phyloP scores from a whole-genome alignment of 1,140 invertebrate genomes.

The Papilio polyxenes region DNA sequence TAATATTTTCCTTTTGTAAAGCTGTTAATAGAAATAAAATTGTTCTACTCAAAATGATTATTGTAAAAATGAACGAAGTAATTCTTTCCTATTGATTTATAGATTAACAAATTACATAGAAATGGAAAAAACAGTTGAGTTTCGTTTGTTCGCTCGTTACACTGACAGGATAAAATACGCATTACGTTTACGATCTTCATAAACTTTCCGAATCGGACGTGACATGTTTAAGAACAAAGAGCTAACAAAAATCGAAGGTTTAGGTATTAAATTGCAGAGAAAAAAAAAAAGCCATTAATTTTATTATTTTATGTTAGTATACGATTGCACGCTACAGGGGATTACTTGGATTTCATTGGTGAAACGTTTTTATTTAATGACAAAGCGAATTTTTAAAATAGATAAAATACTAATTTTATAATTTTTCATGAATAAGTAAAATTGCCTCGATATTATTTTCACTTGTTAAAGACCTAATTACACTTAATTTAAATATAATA shows the following conservation, averaged over 20 bases:
- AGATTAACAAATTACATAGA: not conserved
- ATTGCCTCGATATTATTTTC: too few species aligned
- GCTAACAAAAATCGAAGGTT: conserved; percentile 6
- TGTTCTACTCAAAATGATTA: not conserved
- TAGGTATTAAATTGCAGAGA: not conserved
- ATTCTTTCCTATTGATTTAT: conserved; percentile 20
- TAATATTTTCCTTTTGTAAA: not conserved
- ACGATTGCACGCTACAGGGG: not conserved
- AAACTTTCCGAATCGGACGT: conserved; percentile 14
- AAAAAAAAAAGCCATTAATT: not conserved
- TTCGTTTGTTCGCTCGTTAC: conserved; percentile 6
- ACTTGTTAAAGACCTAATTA: too few species aligned
- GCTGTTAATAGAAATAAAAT: not conserved
- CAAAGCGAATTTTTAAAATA: too few species aligned
- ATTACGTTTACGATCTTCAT: conserved; percentile 21
- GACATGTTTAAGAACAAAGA: conserved; percentile 23
- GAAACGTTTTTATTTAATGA: too few species aligned
- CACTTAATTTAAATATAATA: too few species aligned
- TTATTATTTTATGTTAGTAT: not conserved
- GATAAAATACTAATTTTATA: too few species aligned
- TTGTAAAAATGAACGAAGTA: not conserved
- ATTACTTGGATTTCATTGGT: not conserved
- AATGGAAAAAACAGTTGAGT: conserved; percentile 18
- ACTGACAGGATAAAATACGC: conserved; percentile 18
- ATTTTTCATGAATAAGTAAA: not conserved